Percentiles rank a stretch among this genome's conserved stretches.
Evolutionary conservation across 1,140 invertebrate species (phyloP).

Genomic region (Pemphigus obesinymphae): DNA sequence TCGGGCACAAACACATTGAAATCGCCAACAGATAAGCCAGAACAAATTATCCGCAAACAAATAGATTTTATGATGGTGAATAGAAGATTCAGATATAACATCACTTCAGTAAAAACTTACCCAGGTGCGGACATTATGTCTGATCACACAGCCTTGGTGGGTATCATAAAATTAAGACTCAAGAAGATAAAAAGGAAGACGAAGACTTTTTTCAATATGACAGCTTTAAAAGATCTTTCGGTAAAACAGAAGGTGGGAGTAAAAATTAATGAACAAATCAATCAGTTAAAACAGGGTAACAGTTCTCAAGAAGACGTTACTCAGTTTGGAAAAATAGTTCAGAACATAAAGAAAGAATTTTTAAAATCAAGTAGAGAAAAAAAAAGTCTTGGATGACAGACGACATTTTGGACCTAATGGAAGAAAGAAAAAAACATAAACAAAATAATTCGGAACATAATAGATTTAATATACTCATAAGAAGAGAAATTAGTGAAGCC

Average conservation of each 20-base stretch:
- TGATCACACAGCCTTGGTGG: too few relatives aligned
- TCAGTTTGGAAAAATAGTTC: constrained; percentile 17
- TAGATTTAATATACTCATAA: too few relatives aligned
- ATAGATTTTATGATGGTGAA: constrained; percentile 47
- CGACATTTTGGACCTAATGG: too few relatives aligned
- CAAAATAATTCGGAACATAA: too few relatives aligned
- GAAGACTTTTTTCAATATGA: constrained; percentile 20
- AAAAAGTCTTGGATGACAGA: too few relatives aligned
- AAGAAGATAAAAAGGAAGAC: neutral
- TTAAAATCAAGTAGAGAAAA: constrained; percentile 11
- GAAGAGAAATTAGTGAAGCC: too few relatives aligned
- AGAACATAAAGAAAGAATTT: neutral
- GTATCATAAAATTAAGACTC: too few relatives aligned
- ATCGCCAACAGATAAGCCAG: constrained; percentile 46
- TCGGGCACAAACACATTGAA: too few relatives aligned
- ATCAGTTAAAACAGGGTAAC: constrained; percentile 24
- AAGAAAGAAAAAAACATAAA: too few relatives aligned
- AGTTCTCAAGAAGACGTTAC: neutral
- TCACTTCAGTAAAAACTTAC: too few relatives aligned
- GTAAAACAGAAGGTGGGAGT: neutral
- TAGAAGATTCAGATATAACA: too few relatives aligned
- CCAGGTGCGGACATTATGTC: too few relatives aligned
- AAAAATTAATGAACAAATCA: neutral
- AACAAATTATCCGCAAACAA: constrained; percentile 48
- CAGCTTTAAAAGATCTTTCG: constrained; percentile 9